These are phyloP conservation scores for Pogonomyrmex barbatus DNA, from an alignment of 1,140 invertebrate genomes.

Conservation along the genomic window DNA sequence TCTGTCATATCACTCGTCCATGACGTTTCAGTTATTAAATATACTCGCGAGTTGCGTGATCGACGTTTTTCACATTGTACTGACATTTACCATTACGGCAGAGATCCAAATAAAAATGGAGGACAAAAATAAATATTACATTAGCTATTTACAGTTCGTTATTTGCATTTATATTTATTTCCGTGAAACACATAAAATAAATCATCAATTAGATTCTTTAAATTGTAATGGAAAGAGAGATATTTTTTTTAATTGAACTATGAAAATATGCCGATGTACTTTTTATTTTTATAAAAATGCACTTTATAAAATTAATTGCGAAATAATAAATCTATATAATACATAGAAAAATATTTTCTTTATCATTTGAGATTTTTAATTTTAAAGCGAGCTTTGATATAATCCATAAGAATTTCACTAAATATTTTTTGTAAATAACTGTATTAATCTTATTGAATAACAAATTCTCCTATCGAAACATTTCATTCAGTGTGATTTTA, in stretches of 20 bases:
- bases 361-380: not conserved
- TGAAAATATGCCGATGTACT: not conserved
- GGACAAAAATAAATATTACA: not conserved
- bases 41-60: slow-evolving; percentile 34
- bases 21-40: slow-evolving; percentile 59
- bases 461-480: not conserved
- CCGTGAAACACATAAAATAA: not conserved
- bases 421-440: not conserved
- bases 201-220: not conserved
- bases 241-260: not conserved
- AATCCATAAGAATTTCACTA: not conserved
- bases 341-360: not conserved
- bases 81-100: slow-evolving; percentile 10
- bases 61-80: slow-evolving; percentile 13
- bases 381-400: not conserved
- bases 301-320: not conserved
- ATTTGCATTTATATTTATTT: not conserved
- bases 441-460: not conserved
- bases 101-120: slow-evolving; percentile 13
- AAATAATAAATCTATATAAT: not conserved
- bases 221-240: not conserved
- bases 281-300: not conserved
- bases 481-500: not conserved
- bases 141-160: not conserved
- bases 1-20: slow-evolving; percentile 40